Percentiles rank a stretch among this genome's conserved stretches.
Evolutionary conservation across 1,140 invertebrate genomes (phyloP).

Genomic region (Diorhabda carinulata): DNA sequence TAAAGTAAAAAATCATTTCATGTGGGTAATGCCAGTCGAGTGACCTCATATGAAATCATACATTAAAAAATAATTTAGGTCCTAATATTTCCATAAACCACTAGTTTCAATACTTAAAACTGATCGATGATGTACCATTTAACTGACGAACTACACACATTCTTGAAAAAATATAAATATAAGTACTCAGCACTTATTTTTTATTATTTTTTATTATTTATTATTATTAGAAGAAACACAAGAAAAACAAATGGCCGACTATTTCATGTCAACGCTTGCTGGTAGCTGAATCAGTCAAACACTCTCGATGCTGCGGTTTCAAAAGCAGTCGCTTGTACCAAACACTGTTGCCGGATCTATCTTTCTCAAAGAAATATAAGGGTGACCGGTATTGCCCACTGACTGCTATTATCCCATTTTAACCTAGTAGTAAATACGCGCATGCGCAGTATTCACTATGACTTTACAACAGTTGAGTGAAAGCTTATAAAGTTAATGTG

Average conservation of each 20-base stretch:
- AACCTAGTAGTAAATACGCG: background rate
- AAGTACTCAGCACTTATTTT: constrained; percentile 8
- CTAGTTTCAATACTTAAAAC: constrained; percentile 1
- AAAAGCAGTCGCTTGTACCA: background rate
- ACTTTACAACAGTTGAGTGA: no score
- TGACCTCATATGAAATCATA: background rate
- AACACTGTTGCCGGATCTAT: constrained; percentile 1
- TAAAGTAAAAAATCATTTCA: no score
- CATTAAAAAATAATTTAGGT: constrained; percentile 2
- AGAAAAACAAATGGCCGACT: constrained; percentile 8
- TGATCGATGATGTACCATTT: background rate
- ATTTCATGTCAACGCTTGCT: no score
- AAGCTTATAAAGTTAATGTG: no score
- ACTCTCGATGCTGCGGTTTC: background rate
- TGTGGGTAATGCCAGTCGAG: constrained; percentile 1
- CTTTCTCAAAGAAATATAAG: background rate
- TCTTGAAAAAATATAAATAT: constrained; percentile 8
- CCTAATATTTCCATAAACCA: background rate
- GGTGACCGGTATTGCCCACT: constrained; percentile 7
- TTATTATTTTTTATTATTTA: no score
- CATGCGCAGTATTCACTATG: no score
- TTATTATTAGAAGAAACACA: constrained; percentile 10
- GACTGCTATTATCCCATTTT: background rate
- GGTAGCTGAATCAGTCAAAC: background rate
- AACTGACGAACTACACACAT: background rate